Evolutionary conservation across 2,888 invertebrate species (phyloP).

Genomic region (Coleophora flavipennella): DNA sequence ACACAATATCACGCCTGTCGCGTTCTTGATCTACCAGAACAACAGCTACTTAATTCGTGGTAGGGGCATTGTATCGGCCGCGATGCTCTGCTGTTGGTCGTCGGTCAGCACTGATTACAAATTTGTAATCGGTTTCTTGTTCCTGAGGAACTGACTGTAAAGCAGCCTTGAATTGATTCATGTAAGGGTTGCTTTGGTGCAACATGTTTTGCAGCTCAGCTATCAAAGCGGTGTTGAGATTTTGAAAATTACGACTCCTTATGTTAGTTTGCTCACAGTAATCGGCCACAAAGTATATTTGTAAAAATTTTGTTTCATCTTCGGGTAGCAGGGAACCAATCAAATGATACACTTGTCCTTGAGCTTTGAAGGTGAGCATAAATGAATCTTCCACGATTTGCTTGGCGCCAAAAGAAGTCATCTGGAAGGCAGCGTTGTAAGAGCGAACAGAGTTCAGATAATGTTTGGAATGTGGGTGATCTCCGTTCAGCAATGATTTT

Average conservation of each 20-base stretch:
- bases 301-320: slow-evolving; percentile 15
- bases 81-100: slow-evolving; percentile 9
- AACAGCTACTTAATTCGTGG: slow-evolving; percentile 16
- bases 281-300: slow-evolving; percentile 21
- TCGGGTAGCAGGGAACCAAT: slow-evolving; percentile 14
- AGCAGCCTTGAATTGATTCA: slow-evolving; percentile 13
- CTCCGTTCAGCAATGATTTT: slow-evolving; percentile 16
- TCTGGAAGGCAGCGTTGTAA: slow-evolving; percentile 21
- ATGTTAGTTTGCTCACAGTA: slow-evolving; percentile 14
- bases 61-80: slow-evolving; percentile 16
- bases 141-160: slow-evolving; percentile 10
- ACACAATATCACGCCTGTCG: slow-evolving; percentile 13
- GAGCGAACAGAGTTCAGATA: slow-evolving; percentile 16
- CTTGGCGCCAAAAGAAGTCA: slow-evolving; percentile 18
- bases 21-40: slow-evolving; percentile 14
- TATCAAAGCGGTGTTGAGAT: slow-evolving; percentile 15
- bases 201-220: slow-evolving; percentile 16
- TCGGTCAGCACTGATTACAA: slow-evolving; percentile 13
- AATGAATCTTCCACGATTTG: slow-evolving; percentile 15
- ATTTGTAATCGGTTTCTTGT: slow-evolving; percentile 2
- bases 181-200: no score
- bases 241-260: slow-evolving; percentile 6
- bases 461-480: slow-evolving; percentile 16
- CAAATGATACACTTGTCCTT: slow-evolving; percentile 17
- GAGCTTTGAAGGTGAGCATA: slow-evolving; percentile 22